Conservation (phyloP, 2,888 invertebrate genomes). For the Pemphredon lugubris region DNA sequence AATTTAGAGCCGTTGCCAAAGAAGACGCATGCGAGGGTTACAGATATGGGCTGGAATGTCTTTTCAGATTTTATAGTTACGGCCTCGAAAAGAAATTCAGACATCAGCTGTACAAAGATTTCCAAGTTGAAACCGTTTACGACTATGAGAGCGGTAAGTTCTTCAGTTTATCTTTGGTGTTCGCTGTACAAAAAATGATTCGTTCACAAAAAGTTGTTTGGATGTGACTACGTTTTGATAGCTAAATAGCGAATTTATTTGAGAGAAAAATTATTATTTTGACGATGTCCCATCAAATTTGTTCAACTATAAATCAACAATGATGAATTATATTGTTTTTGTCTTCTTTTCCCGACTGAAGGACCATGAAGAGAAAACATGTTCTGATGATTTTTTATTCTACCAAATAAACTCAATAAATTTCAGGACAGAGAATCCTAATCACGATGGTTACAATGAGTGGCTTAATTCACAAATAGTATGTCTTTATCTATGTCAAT, state of each 20-base stretch:
- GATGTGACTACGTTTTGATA: constrained; percentile 17
- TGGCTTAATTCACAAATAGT: no score
- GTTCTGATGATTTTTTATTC: neutral
- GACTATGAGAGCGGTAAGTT: constrained; percentile 92
- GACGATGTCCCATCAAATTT: constrained; percentile 54
- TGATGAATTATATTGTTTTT: constrained; percentile 73
- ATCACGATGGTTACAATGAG: constrained; percentile 69
- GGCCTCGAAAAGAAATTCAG: constrained; percentile 98
- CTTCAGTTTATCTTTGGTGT: no score
- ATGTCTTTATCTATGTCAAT: no score
- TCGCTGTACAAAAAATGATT: no score
- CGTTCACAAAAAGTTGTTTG: constrained; percentile 51
- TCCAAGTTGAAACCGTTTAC: constrained; percentile 94
- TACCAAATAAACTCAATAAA: neutral
- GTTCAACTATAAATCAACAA: constrained; percentile 15
- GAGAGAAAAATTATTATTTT: constrained; percentile 60
- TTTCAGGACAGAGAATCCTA: neutral
- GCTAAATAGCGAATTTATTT: constrained; percentile 54
- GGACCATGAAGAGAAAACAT: no score
- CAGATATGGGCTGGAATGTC: constrained; percentile 92
- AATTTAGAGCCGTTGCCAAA: constrained; percentile 94
- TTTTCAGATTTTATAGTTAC: constrained; percentile 98
- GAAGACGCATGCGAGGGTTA: constrained; percentile 96
- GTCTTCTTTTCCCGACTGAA: constrained; percentile 79
- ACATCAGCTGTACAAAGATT: constrained; percentile 96